A percentile compares a stretch with the other conserved stretches of the same genome.
These are phyloP conservation scores for Alfaro cultratus DNA, from an alignment of 2,797 vertebrate species.

Conservation along the genomic window DNA sequence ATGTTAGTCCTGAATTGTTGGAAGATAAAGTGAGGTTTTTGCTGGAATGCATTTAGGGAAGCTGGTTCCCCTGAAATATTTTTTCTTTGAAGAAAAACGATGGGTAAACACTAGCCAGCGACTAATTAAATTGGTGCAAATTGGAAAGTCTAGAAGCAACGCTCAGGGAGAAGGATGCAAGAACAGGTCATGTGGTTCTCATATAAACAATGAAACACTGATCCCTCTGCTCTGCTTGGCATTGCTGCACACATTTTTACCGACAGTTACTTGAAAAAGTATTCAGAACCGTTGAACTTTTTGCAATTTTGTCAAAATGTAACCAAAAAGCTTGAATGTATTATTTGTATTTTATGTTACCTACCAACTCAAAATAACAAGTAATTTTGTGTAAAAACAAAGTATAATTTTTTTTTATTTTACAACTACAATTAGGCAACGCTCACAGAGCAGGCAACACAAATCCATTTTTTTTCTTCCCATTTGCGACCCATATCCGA, in stretches of 20 bases:
- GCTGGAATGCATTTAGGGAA: conserved; percentile 18
- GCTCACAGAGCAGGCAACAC: not conserved
- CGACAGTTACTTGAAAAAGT: not conserved
- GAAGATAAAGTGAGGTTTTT: conserved; percentile 29
- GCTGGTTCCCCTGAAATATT: not conserved
- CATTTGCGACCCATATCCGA: not conserved
- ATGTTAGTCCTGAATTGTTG: conserved; percentile 45
- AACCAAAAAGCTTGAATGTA: not conserved
- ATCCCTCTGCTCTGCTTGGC: conserved; percentile 9
- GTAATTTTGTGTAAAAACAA: no score
- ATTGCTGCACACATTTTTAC: conserved; percentile 2
- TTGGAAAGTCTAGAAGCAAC: conserved; percentile 24
- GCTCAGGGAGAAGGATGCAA: not conserved
- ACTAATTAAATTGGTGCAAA: conserved; percentile 35
- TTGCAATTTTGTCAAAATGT: not conserved
- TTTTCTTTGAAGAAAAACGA: conserved; percentile 19
- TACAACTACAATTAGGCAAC: no score
- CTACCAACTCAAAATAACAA: no score
- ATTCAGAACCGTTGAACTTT: not conserved
- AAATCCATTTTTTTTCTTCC: not conserved
- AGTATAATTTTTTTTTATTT: no score
- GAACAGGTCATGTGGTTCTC: conserved; percentile 37
- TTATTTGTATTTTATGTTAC: no score
- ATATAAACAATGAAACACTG: conserved; percentile 25
- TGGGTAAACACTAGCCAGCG: conserved; percentile 29